phyloP scores from a whole-genome alignment of 1,140 invertebrate genomes.

The Ptiloglossa arizonensis region DNA sequence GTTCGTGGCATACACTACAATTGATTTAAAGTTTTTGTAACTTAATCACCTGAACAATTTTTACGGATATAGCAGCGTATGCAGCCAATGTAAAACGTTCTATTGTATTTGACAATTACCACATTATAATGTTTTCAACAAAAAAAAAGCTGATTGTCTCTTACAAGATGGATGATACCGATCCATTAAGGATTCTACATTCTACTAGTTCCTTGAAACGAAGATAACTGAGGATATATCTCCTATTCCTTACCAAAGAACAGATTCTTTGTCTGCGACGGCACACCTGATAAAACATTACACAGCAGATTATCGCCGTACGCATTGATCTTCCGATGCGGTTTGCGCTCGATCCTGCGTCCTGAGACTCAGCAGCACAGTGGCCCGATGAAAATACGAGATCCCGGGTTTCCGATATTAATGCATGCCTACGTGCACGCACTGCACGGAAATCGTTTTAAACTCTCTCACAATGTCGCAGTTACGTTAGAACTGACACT shows the following conservation, averaged over 20 bases:
- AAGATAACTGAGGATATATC: not conserved
- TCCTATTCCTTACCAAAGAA: constrained; percentile 24
- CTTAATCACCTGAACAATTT: no score
- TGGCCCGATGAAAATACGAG: constrained; percentile 2
- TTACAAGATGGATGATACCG: no score
- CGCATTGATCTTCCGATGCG: constrained; percentile 44
- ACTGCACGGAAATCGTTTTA: not conserved
- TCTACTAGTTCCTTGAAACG: not conserved
- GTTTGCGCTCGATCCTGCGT: constrained; percentile 37
- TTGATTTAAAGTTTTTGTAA: no score
- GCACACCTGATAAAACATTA: constrained; percentile 59
- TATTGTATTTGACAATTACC: no score
- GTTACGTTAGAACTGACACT: constrained; percentile 55
- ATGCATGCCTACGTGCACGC: constrained; percentile 29
- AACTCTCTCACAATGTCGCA: constrained; percentile 45
- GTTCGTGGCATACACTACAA: no score
- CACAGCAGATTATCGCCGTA: constrained; percentile 10
- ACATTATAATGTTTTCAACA: no score
- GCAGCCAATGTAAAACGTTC: no score
- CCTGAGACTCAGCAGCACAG: not conserved
- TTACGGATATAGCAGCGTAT: no score
- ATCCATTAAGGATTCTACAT: not conserved
- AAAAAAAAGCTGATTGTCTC: no score
- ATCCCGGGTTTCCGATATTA: not conserved
- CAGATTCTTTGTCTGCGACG: constrained; percentile 26